A percentile compares a stretch with the other conserved stretches of the same genome.
These are phyloP conservation scores for Alcis repandata DNA, from an alignment of 2,888 invertebrate genomes.

Conservation along the genomic window DNA sequence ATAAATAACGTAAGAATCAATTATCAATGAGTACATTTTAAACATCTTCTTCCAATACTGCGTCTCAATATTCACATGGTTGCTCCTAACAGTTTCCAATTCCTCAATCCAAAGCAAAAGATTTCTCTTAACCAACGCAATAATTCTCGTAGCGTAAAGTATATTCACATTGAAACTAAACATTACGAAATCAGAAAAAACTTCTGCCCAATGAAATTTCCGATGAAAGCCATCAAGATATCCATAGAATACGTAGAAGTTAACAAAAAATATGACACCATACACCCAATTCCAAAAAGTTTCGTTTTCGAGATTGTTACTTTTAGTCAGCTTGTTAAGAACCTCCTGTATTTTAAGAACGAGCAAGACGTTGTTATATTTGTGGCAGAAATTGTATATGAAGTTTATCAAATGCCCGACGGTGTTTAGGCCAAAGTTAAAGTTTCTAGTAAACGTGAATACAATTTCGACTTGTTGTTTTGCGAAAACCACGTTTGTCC, in stretches of 20 bases:
- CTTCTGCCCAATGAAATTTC: background rate
- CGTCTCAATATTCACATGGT: background rate
- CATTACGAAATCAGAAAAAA: background rate
- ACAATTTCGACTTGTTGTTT: background rate
- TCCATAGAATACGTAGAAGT: slow-evolving; percentile 4
- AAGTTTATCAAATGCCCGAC: slow-evolving; percentile 15
- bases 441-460: background rate
- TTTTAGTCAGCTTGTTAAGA: background rate
- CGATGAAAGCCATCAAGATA: background rate
- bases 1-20: slow-evolving; percentile 23
- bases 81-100: slow-evolving; percentile 9
- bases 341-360: slow-evolving; percentile 23
- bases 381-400: background rate
- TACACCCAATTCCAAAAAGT: slow-evolving; percentile 16
- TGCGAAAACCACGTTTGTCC: background rate
- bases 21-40: slow-evolving; percentile 16
- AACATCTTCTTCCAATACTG: slow-evolving; percentile 30
- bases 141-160: slow-evolving; percentile 25
- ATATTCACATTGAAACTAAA: slow-evolving; percentile 16
- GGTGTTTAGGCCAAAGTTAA: background rate
- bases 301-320: background rate
- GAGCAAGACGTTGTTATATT: slow-evolving; percentile 14
- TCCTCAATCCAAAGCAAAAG: slow-evolving; percentile 12
- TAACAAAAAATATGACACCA: background rate
- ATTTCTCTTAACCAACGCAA: slow-evolving; percentile 2